Evolutionary conservation across 30 jellyfish, hydroid and myxozoan species (phyloP).

Genomic region (Hydractinia symbiolongicarpus): DNA sequence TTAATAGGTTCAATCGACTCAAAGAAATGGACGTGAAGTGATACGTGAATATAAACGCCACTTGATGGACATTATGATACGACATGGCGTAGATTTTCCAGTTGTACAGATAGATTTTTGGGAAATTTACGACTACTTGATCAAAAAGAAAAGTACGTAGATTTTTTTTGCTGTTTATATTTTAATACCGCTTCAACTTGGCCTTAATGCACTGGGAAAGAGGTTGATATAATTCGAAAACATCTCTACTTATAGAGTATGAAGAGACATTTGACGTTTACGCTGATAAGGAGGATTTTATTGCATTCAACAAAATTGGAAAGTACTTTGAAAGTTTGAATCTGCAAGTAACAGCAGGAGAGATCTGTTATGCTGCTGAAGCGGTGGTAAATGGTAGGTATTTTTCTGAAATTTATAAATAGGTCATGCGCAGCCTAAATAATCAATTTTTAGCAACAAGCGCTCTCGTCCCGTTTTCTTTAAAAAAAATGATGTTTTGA

Average conservation of each 20-base stretch:
- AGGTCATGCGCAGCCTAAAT: too few relatives aligned
- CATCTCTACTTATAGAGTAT: conserved; percentile 3
- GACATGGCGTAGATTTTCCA: conserved; percentile 5
- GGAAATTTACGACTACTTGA: conserved; percentile 10
- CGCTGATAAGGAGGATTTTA: neutral
- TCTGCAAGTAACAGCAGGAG: conserved; percentile 21
- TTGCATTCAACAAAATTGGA: neutral
- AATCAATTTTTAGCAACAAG: too few relatives aligned
- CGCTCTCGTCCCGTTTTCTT: too few relatives aligned
- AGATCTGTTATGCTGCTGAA: conserved; percentile 14
- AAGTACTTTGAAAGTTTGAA: conserved; percentile 9
- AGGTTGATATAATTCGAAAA: too few relatives aligned
- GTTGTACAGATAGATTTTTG: neutral
- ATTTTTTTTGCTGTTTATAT: neutral
- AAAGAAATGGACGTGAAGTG: neutral
- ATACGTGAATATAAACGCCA: conserved; percentile 1
- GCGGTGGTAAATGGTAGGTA: conserved; percentile 1
- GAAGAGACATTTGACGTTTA: conserved; percentile 15
- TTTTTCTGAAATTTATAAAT: neutral
- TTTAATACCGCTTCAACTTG: too few relatives aligned
- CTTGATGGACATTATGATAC: neutral
- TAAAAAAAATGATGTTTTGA: too few relatives aligned
- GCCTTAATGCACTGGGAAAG: too few relatives aligned
- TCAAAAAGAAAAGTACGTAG: conserved; percentile 2
- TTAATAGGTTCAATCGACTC: neutral